Base-by-base conservation (phyloP, 2,797 vertebrate genomes). In the Leptodactylus fallax region DNA sequence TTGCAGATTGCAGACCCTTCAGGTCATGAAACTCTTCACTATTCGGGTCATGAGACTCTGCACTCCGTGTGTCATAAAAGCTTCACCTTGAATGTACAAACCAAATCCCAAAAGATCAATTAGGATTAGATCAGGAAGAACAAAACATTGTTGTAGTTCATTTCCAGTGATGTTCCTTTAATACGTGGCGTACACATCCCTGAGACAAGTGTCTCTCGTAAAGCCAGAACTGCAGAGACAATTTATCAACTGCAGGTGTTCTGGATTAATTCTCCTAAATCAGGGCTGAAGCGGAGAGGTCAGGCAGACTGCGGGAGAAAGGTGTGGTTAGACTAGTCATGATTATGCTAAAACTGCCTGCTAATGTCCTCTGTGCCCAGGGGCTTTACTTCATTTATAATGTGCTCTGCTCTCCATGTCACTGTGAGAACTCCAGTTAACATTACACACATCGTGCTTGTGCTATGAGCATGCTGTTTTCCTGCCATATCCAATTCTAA, bases 321-420 rank as follows among this genome's bases (percentile, higher is more conserved):
- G 82, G 69, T 84, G 82, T 84, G 82, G 69, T 61, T 49, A 58
- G 82, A 60, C 82, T 74, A 45, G 25, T 25, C 55, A 45, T 76
- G 17, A 76, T 84, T 84, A 84, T 58, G 53, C 55, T 74, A 76
- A 74, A 72, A 72, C 17, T 10, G 49, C 19, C 65, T 71, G 81
- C 65, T 83, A 83, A 83, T 83, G 67, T 83, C 51, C 67, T 72
- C 25, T 45, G 67, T 36, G 81, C 81, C 81, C 51, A 53, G 67
- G 27, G 65, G 67, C 51, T 55, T 71, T 55, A 0, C 67, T 83
- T 23, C 81, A 83, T 72, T 83, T 72, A n/a, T 83, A 76, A 84
- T 84, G 27, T 74, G 27, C 17, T 60, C 51, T 84, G 67, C 69
- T 56, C 55, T 76, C 53, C 36, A 21, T 84, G 69, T 74, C 67